A percentile compares a stretch with the other conserved stretches of the same genome.
phyloP scores from a whole-genome alignment of 2,888 invertebrate species.

The Coelopa pilipes region DNA sequence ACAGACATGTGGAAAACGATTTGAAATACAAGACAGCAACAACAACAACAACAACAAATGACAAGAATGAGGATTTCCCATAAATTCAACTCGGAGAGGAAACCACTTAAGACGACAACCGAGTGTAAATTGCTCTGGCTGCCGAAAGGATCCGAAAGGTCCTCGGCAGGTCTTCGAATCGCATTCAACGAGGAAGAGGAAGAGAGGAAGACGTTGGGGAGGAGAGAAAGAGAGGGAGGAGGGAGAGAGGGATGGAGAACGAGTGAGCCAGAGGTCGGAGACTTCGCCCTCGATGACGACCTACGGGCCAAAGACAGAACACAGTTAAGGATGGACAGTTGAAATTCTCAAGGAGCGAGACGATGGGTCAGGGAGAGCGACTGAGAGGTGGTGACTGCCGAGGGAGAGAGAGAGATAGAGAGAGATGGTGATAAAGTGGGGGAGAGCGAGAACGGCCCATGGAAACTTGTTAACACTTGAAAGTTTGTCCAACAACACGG shows the following conservation, averaged over 20 bases:
- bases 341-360: slow-evolving; percentile 5
- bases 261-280: slow-evolving; percentile 12
- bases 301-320: no score
- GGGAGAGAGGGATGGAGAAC: no score
- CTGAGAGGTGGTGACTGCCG: not conserved
- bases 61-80: slow-evolving; percentile 24
- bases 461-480: slow-evolving; percentile 30
- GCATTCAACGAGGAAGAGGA: no score
- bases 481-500: slow-evolving; percentile 21
- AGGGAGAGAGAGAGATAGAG: not conserved
- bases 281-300: not conserved
- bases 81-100: slow-evolving; percentile 24
- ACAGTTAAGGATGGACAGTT: no score
- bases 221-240: not conserved
- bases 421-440: not conserved
- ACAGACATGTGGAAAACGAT: not conserved
- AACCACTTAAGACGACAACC: slow-evolving; percentile 30
- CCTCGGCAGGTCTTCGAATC: no score
- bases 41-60: no score
- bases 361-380: not conserved
- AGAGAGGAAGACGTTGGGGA: not conserved
- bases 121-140: slow-evolving; percentile 19
- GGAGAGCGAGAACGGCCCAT: not conserved
- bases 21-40: no score
- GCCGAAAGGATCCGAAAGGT: no score